Base-by-base conservation (phyloP, 35 echinoderm and acorn worm genomes). In the Apostichopus californicus region DNA sequence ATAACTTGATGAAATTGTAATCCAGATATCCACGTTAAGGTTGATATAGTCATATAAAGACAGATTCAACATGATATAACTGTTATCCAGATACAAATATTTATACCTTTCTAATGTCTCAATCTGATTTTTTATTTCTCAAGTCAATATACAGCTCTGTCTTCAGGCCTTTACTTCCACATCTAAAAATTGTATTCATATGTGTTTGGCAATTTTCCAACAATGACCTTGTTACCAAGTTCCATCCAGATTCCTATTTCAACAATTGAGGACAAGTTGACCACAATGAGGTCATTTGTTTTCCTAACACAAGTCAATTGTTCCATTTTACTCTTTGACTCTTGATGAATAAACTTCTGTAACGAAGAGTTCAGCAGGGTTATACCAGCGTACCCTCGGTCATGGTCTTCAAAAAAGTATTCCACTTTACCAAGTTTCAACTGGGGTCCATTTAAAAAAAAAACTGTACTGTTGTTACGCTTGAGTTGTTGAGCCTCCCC, bases 321-420 rank as follows among this genome's bases (percentile, higher is more conserved):
- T 81, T 81, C 78, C 78, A 81, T 81, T 81, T 81, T 81, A 56
- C 78, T 46, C 18, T 26, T 22, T n/a, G 78, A 81, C 22, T 81
- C 78, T 8, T 17, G 21, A 46, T 81, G 78, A 46, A 56, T 26
- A 55, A 81, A 81, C 22, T 81, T 26, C 46, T 81, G 78, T 81
- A 26, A 81, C 1, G 46, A 46, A 8, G 25, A n/a, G 15, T 81
- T 10, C n/a, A n/a, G n/a, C n/a, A n/a, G n/a, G n/a, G n/a, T n/a
- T n/a, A 54, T 54, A 26, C 55, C 78, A 46, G 25, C 78, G 46
- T 81, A 81, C 13, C 78, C 78, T 81, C 46, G 78, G 23, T 81
- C 78, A 81, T 26, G 5, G 13, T 81, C 78, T 81, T 81, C 22
- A 3, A 81, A 81, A 22, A 81, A 81, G 46, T 79, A 81, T 25